These are phyloP conservation scores for Syngnathus acus DNA, from an alignment of 2,797 vertebrate species.

Conservation along the genomic window DNA sequence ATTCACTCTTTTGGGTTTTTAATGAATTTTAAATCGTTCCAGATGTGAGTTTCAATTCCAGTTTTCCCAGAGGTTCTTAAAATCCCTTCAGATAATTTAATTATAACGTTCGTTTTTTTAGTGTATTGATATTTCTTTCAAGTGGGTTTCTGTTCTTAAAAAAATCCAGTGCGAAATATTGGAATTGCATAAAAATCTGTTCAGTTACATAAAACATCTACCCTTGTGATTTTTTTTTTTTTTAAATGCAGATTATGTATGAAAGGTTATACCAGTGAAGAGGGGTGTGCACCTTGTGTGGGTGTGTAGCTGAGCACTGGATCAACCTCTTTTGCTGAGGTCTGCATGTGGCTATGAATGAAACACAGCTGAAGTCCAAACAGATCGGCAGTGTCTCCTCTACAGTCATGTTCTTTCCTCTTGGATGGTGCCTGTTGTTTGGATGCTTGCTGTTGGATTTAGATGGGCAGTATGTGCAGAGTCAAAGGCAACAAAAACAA, in stretches of 20 bases:
- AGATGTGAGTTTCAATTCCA: background rate
- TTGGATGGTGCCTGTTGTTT: conserved; percentile 49
- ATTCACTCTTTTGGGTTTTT: background rate
- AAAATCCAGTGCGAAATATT: background rate
- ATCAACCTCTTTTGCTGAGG: conserved; percentile 34
- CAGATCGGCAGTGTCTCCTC: conserved; percentile 31
- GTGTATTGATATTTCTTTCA: background rate
- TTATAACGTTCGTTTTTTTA: background rate
- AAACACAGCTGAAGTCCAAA: conserved; percentile 27
- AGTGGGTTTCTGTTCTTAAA: background rate
- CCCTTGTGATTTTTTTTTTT: background rate
- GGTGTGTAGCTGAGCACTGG: conserved; percentile 41
- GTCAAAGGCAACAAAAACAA: conserved; percentile 29
- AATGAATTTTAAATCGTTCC: background rate
- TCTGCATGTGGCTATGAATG: conserved; percentile 33
- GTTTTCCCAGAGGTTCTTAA: background rate
- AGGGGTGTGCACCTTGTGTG: conserved; percentile 35
- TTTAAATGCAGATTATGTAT: background rate
- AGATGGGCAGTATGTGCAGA: conserved; percentile 33
- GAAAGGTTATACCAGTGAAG: background rate
- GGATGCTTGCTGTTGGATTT: conserved; percentile 58
- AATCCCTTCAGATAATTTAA: background rate
- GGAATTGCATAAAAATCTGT: background rate
- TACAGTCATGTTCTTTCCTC: conserved; percentile 55
- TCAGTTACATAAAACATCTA: background rate